A percentile compares a stretch with the other conserved stretches of the same genome.
Conservation (phyloP, 2,113 vertebrate species). For the Callipepla squamata region DNA sequence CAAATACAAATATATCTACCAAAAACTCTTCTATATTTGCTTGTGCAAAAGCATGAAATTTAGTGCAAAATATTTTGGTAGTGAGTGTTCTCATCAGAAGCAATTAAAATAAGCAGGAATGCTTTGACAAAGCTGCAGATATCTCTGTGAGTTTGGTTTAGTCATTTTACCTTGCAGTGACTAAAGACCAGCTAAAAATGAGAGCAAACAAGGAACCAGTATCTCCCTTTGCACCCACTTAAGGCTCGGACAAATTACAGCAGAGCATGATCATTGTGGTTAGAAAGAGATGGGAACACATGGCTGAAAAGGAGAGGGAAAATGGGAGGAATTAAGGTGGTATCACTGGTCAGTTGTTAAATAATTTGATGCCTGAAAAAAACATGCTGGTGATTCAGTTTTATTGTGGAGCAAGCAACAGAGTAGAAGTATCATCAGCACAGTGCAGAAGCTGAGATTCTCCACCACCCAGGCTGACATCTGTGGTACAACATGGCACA, state of each 20-base stretch:
- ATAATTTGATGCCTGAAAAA: not conserved
- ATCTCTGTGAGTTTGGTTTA: not conserved
- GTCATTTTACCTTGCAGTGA: not conserved
- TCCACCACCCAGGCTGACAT: not conserved
- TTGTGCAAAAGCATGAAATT: not conserved
- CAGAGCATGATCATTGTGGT: rapidly evolving
- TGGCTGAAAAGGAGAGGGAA: not conserved
- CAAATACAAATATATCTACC: not conserved
- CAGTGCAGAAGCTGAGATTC: not conserved
- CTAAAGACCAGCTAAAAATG: not conserved
- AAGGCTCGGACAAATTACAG: not conserved
- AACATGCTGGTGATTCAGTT: not conserved
- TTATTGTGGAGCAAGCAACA: not conserved
- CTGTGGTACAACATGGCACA: not conserved
- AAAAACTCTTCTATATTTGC: not conserved
- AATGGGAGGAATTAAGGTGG: not conserved
- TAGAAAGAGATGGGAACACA: not conserved
- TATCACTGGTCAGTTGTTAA: not conserved
- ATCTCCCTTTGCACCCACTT: not conserved
- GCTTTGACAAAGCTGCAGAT: not conserved
- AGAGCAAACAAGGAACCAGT: not conserved
- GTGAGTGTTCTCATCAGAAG: not conserved
- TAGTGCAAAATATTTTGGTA: not conserved
- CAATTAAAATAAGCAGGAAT: not conserved
- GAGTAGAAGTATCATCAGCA: not conserved